phyloP scores from a whole-genome alignment of 2,888 invertebrate species.

The Sialis lutaria region DNA sequence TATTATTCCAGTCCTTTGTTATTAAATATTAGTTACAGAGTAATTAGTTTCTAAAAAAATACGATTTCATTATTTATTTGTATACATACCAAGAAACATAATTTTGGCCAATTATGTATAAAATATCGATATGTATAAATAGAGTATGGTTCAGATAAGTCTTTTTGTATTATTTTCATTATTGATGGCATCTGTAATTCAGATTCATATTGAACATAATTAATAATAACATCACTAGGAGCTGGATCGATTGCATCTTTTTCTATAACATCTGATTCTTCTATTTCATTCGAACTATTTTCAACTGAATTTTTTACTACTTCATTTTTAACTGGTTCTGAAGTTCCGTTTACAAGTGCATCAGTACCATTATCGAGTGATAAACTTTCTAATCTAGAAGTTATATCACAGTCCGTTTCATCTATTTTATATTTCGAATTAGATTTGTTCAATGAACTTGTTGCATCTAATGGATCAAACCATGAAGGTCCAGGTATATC shows the following conservation, averaged over 20 bases:
- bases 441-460: too few relatives aligned
- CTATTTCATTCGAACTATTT: not conserved
- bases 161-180: conserved; percentile 97
- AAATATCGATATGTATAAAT: conserved; percentile 99
- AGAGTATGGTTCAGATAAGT: conserved; percentile 98
- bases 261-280: conserved; percentile 1
- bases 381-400: conserved; percentile 2
- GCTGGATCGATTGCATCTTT: not conserved
- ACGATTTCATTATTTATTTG: too few relatives aligned
- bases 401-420: not conserved
- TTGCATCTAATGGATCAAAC: too few relatives aligned
- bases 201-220: conserved; percentile 70
- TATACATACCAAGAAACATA: conserved; percentile 77
- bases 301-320: not conserved
- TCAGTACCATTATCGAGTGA: not conserved
- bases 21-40: too few relatives aligned
- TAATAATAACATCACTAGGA: conserved; percentile 20
- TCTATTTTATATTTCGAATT: too few relatives aligned
- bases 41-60: too few relatives aligned
- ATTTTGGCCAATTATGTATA: conserved; percentile 99
- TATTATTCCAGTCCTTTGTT: too few relatives aligned
- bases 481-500: too few relatives aligned
- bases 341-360: conserved; percentile 1
- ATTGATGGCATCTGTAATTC: conserved; percentile 98
- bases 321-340: not conserved